These are phyloP conservation scores for Drosophila repleta DNA, from an alignment of 1,140 invertebrate species.

Conservation along the genomic window DNA sequence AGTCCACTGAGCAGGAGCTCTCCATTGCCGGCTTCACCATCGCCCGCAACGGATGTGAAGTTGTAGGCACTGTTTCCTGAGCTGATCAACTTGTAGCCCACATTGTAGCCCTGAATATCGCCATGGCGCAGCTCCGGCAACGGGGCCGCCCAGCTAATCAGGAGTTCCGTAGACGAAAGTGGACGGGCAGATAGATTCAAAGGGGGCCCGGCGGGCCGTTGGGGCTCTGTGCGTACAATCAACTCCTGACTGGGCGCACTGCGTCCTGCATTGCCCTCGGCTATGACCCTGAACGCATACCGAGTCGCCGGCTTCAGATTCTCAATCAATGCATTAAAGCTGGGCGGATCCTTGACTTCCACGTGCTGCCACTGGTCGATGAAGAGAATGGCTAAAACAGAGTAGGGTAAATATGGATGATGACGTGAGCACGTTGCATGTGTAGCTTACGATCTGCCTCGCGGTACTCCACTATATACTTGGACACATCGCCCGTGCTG, in stretches of 20 bases:
- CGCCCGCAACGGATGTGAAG: conserved; percentile 88
- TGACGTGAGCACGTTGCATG: not conserved
- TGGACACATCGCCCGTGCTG: conserved; percentile 89
- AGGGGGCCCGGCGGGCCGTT: conserved; percentile 91
- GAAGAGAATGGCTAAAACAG: conserved; percentile 53
- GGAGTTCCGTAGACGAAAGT: conserved; percentile 90
- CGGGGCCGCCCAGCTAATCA: conserved; percentile 91
- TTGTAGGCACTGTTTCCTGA: conserved; percentile 85
- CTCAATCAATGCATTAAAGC: conserved; percentile 87
- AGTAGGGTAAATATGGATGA: not conserved
- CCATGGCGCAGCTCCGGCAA: conserved; percentile 89
- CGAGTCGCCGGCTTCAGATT: conserved; percentile 91
- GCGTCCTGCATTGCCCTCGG: conserved; percentile 90
- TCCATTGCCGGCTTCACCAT: conserved; percentile 88
- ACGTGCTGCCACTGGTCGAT: conserved; percentile 88
- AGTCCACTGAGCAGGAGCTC: conserved; percentile 88
- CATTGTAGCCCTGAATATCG: conserved; percentile 89
- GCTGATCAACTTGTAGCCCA: conserved; percentile 84
- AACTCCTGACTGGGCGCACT: conserved; percentile 90
- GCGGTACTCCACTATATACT: conserved; percentile 90
- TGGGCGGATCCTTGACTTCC: conserved; percentile 87
- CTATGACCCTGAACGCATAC: conserved; percentile 90
- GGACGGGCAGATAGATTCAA: conserved; percentile 88
- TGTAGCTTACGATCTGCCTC: conserved; percentile 86
- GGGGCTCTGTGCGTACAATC: conserved; percentile 89